phyloP scores from a whole-genome alignment of 35 echinoderm and acorn worm species.

The Ophiothrix spiculata region DNA sequence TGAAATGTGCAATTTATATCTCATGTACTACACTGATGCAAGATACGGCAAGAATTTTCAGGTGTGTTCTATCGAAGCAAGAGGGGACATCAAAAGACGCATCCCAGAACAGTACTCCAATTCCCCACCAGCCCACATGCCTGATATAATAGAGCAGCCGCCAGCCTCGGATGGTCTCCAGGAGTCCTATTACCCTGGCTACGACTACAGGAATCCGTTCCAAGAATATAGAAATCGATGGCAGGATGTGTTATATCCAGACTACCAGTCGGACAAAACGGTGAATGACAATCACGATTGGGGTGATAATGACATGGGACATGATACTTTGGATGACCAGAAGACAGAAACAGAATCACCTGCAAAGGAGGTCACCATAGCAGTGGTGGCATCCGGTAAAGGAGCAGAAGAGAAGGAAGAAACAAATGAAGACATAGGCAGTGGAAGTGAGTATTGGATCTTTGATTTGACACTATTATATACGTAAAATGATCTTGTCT shows the following conservation, averaged over 20 bases:
- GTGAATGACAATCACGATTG: background rate
- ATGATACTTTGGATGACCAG: background rate
- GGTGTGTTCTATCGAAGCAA: constrained; percentile 11
- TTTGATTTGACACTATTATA: too few species aligned
- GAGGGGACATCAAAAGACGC: background rate
- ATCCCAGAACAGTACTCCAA: background rate
- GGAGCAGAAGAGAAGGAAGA: background rate
- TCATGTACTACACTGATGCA: constrained; percentile 95
- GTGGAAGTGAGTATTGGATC: background rate
- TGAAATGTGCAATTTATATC: constrained; percentile 99
- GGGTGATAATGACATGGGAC: background rate
- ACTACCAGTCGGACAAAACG: background rate
- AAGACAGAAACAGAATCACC: background rate
- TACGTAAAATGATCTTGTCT: too few species aligned
- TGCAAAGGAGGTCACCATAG: background rate
- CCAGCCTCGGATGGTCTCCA: too few species aligned
- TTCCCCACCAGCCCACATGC: background rate
- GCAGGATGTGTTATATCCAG: background rate
- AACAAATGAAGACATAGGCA: background rate
- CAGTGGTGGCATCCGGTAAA: background rate
- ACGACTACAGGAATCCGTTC: background rate
- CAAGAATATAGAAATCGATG: background rate
- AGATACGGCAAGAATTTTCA: constrained; percentile 33
- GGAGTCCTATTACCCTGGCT: background rate
- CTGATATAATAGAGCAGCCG: background rate